These are phyloP conservation scores for Megalonaias nervosa DNA, from an alignment of 1,140 invertebrate genomes.

Conservation along the genomic window DNA sequence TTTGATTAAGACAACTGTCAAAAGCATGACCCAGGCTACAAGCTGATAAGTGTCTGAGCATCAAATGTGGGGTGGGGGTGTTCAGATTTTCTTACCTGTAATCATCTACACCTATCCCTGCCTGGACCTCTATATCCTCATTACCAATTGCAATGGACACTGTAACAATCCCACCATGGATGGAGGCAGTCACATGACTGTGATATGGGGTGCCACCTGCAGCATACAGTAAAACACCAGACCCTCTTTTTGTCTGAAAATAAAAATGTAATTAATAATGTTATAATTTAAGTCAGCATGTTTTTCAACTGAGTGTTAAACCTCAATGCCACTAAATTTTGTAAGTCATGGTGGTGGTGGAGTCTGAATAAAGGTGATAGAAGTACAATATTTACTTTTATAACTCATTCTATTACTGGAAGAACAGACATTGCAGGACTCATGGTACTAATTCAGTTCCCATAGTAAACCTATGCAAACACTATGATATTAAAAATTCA, in stretches of 20 bases:
- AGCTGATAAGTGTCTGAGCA: no score
- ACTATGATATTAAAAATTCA: no score
- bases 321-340: not conserved
- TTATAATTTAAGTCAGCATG: not conserved
- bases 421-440: not conserved
- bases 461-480: no score
- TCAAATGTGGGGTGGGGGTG: no score
- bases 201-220: conserved; percentile 53
- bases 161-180: conserved; percentile 57
- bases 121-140: conserved; percentile 72
- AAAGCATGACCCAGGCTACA: no score
- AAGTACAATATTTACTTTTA: not conserved
- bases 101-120: conserved; percentile 64
- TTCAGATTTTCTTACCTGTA: conserved; percentile 49
- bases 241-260: conserved; percentile 56
- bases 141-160: conserved; percentile 85
- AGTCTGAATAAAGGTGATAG: not conserved
- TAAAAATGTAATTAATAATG: not conserved
- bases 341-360: not conserved
- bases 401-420: not conserved
- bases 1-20: no score
- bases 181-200: conserved; percentile 57
- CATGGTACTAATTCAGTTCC: no score
- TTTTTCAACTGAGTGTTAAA: not conserved
- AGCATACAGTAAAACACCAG: conserved; percentile 64